Conservation (phyloP, 2,888 invertebrate species). For the Ctenicera cuprea region DNA sequence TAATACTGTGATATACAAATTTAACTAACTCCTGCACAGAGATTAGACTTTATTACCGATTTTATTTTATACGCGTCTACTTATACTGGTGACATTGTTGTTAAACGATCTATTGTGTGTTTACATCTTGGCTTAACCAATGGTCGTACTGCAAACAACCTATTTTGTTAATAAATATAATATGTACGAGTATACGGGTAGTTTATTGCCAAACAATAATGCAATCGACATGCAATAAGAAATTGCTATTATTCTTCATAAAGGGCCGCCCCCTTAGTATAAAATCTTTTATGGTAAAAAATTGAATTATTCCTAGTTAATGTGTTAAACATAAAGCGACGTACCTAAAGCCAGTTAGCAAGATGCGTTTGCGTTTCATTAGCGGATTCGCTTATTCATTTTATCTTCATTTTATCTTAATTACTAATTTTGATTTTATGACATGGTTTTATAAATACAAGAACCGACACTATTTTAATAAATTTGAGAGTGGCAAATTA, state of each 20-base stretch:
- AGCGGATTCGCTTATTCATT: too few relatives aligned
- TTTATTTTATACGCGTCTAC: conserved; percentile 31
- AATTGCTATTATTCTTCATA: conserved; percentile 13
- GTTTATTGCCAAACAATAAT: conserved; percentile 31
- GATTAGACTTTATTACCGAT: conserved; percentile 33
- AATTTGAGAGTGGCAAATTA: too few relatives aligned
- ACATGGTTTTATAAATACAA: neutral
- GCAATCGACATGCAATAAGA: conserved; percentile 30
- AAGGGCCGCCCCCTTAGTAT: conserved; percentile 15
- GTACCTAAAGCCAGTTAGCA: too few relatives aligned
- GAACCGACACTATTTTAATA: neutral
- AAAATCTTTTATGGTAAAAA: conserved; percentile 7
- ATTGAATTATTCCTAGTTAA: neutral
- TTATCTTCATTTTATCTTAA: too few relatives aligned
- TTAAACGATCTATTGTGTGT: conserved; percentile 36
- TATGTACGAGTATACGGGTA: conserved; percentile 10
- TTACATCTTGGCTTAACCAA: conserved; percentile 34
- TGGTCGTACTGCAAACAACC: conserved; percentile 27
- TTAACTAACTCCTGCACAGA: conserved; percentile 24
- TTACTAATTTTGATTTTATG: neutral
- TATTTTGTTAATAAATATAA: conserved; percentile 39
- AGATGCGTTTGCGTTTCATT: too few relatives aligned
- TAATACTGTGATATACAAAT: conserved; percentile 22
- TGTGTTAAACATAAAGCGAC: neutral
- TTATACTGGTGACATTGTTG: conserved; percentile 37